Evolutionary conservation across 1,140 invertebrate genomes (phyloP).

Genomic region (Thaumatotibia leucotreta): DNA sequence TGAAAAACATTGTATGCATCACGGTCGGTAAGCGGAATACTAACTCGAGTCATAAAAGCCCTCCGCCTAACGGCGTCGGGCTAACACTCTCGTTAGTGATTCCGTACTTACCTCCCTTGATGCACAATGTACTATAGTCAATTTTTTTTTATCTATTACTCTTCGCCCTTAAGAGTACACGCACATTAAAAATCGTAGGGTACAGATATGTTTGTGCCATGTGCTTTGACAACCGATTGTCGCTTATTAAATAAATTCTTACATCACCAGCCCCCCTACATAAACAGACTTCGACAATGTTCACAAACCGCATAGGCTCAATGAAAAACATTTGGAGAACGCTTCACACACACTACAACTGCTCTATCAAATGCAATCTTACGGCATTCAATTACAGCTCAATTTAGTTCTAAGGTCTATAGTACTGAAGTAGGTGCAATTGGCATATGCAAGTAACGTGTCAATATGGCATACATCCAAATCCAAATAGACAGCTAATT

Average conservation of each 20-base stretch:
- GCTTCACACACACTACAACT: neutral
- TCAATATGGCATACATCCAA: slow-evolving; percentile 38
- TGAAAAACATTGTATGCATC: too few relatives aligned
- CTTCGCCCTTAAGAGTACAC: too few relatives aligned
- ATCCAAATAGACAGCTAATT: slow-evolving; percentile 22
- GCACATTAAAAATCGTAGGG: too few relatives aligned
- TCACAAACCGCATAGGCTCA: slow-evolving; percentile 17
- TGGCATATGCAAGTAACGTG: slow-evolving; percentile 7
- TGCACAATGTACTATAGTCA: too few relatives aligned
- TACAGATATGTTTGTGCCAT: too few relatives aligned
- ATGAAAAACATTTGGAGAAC: neutral
- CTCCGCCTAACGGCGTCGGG: too few relatives aligned
- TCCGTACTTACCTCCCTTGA: too few relatives aligned
- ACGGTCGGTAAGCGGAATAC: too few relatives aligned
- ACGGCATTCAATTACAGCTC: neutral
- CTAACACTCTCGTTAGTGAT: too few relatives aligned
- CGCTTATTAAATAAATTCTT: neutral
- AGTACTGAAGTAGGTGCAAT: neutral
- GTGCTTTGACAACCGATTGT: too few relatives aligned
- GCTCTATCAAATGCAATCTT: neutral
- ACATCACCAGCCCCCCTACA: neutral
- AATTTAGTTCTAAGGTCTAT: neutral
- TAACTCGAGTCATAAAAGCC: too few relatives aligned
- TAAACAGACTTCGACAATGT: slow-evolving; percentile 23
- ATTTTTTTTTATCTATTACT: too few relatives aligned